phyloP scores from a whole-genome alignment of 2,888 invertebrate genomes.

The Operophtera brumata region DNA sequence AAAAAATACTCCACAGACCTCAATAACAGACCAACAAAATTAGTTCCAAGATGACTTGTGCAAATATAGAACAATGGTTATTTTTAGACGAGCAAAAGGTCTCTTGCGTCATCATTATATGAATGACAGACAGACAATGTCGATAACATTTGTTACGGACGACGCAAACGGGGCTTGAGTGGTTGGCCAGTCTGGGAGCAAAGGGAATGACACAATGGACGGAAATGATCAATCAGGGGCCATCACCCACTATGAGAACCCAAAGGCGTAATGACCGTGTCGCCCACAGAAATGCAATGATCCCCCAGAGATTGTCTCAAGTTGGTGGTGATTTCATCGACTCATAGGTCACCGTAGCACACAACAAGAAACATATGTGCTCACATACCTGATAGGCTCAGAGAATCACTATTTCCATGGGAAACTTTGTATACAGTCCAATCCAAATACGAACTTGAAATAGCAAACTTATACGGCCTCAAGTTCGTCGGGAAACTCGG shows the following conservation, averaged over 20 bases:
- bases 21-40: conserved; percentile 13
- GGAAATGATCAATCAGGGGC: conserved; percentile 69
- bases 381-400: neutral
- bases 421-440: too few species aligned
- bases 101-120: conserved; percentile 39
- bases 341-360: conserved; percentile 34
- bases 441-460: too few species aligned
- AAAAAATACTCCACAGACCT: neutral
- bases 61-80: conserved; percentile 36
- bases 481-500: conserved; percentile 10
- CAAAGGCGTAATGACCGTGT: conserved; percentile 43
- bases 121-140: conserved; percentile 40
- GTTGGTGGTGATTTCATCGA: conserved; percentile 40
- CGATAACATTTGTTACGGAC: conserved; percentile 38
- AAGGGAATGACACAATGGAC: conserved; percentile 69
- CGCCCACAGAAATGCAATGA: conserved; percentile 48
- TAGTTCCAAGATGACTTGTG: conserved; percentile 15
- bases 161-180: conserved; percentile 42
- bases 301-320: conserved; percentile 43
- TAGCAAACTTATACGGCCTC: too few species aligned
- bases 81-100: conserved; percentile 39
- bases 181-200: conserved; percentile 46
- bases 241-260: conserved; percentile 58
- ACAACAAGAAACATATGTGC: conserved; percentile 14
- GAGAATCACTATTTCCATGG: neutral